Percentiles rank a stretch among this genome's conserved stretches.
Conservation (phyloP, 2,888 invertebrate genomes). For the Andricus curvator region DNA sequence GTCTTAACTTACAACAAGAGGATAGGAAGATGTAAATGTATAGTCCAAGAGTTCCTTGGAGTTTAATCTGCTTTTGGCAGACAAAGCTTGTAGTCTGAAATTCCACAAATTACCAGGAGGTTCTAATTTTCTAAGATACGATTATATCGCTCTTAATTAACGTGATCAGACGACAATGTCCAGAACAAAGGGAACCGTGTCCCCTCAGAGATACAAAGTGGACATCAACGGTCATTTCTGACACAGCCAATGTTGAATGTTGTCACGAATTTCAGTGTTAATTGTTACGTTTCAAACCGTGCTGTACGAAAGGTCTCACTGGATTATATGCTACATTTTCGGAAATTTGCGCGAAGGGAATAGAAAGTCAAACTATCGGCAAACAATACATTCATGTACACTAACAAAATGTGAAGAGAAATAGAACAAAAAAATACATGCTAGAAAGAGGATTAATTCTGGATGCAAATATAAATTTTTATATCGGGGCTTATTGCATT, state of each 20-base stretch:
- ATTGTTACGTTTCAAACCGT: conserved; percentile 25
- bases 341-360: conserved; percentile 24
- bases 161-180: conserved; percentile 14
- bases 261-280: conserved; percentile 9
- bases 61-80: conserved; percentile 28
- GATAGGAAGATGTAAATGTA: not conserved
- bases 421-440: not conserved
- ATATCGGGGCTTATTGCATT: not conserved
- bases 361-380: conserved; percentile 10
- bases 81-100: conserved; percentile 2
- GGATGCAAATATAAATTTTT: not conserved
- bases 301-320: conserved; percentile 33
- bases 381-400: conserved; percentile 15
- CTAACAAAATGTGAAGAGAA: conserved; percentile 17
- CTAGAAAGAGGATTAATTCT: not conserved
- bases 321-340: conserved; percentile 19
- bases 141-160: conserved; percentile 34
- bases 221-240: not conserved
- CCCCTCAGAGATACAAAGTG: conserved; percentile 13
- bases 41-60: conserved; percentile 1
- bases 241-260: not conserved
- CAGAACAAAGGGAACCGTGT: conserved; percentile 5
- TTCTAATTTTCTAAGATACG: conserved; percentile 29
- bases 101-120: conserved; percentile 22
- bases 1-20: conserved; percentile 10